Percentiles rank a stretch among this genome's conserved stretches.
Evolutionary conservation across 2,113 vertebrate genomes (phyloP).

Genomic region (Rhynchomys soricoides): DNA sequence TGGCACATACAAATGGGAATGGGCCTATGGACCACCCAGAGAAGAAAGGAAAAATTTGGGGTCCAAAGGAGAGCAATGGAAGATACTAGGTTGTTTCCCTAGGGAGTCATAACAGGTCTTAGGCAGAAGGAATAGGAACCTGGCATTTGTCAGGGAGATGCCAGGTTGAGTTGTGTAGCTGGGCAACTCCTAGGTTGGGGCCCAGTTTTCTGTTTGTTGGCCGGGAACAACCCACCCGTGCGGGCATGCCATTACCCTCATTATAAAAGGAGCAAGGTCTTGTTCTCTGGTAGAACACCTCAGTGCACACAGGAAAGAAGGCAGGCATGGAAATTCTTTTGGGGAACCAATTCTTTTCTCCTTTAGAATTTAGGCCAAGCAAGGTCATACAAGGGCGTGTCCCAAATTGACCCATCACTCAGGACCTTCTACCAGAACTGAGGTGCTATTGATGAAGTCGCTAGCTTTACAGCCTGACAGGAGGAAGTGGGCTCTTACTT

Average conservation of each 20-base stretch:
- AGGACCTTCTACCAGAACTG: no score
- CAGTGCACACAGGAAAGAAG: not conserved
- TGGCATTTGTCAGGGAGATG: not conserved
- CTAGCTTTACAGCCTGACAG: not conserved
- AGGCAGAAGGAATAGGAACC: not conserved
- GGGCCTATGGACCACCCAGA: conserved; percentile 49
- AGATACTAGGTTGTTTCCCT: not conserved
- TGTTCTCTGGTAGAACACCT: not conserved
- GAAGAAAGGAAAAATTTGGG: conserved; percentile 34
- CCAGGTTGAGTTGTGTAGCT: not conserved
- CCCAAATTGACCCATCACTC: not conserved
- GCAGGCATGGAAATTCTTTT: not conserved
- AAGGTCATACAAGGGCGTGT: not conserved
- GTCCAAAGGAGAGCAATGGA: conserved; percentile 25
- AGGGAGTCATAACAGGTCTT: conserved; percentile 39
- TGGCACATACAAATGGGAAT: not conserved
- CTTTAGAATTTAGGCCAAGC: not conserved
- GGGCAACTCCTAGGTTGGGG: not conserved
- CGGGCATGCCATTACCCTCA: fast-evolving
- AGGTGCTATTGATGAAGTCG: not conserved
- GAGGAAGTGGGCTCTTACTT: not conserved
- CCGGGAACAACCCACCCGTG: not conserved
- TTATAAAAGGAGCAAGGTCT: not conserved
- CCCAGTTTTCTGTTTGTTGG: not conserved
- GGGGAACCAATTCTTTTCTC: not conserved